Evolutionary conservation across 2,113 vertebrate genomes (phyloP).

Genomic region (Brachyhypopomus gauderio): DNA sequence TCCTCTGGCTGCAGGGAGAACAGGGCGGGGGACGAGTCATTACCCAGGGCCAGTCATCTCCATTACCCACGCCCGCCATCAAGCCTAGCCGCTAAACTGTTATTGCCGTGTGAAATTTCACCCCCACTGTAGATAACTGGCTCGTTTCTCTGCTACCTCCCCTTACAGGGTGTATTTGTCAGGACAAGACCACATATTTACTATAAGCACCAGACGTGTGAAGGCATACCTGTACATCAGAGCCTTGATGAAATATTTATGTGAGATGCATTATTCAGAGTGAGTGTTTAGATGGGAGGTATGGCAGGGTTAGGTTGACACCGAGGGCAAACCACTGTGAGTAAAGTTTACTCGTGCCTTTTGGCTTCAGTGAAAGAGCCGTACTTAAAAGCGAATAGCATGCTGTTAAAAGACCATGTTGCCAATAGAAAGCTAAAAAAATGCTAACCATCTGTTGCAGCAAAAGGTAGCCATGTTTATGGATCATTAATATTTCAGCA

Average conservation of each 20-base stretch:
- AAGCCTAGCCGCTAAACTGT: slow-evolving; percentile 43
- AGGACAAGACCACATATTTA: slow-evolving; percentile 21
- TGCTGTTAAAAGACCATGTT: neutral
- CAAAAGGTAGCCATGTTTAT: neutral
- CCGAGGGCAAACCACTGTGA: neutral
- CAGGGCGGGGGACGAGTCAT: neutral
- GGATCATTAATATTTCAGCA: neutral
- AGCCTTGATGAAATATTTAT: slow-evolving; percentile 37
- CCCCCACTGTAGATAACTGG: slow-evolving; percentile 14
- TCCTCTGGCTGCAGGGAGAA: slow-evolving; percentile 79
- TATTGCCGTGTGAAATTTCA: slow-evolving; percentile 55
- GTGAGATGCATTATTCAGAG: slow-evolving; percentile 14
- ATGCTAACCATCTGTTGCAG: neutral
- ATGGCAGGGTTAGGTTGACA: neutral
- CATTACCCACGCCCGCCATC: slow-evolving; percentile 57
- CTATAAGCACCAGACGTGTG: neutral
- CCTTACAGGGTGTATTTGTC: neutral
- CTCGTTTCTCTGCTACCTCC: slow-evolving; percentile 4
- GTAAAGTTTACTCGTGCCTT: neutral
- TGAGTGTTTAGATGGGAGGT: neutral
- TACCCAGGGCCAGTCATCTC: slow-evolving; percentile 31
- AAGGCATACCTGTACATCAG: neutral
- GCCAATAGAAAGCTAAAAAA: neutral
- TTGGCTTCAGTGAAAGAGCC: neutral
- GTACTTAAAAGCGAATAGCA: neutral